Base-by-base conservation (phyloP, 1,140 invertebrate species). In the Drosophila tropicalis region DNA sequence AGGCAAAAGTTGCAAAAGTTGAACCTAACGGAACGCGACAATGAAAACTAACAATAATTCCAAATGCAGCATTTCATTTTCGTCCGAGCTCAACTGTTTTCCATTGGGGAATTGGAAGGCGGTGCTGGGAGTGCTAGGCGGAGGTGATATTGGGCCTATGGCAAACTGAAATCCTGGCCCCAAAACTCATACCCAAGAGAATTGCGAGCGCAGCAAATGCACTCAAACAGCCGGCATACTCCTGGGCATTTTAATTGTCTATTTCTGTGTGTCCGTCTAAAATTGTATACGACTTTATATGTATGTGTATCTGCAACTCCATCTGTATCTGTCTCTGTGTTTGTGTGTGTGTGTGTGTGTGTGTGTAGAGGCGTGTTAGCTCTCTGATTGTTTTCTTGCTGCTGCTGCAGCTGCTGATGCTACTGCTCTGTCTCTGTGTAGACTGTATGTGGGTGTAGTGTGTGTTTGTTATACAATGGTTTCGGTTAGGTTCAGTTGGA, bases 181-280 rank as follows among this genome's bases (percentile, higher is more conserved):
- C 70, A 61, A 54, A 47, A 76, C 62, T 60, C 70, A 61, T 40
- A 47, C 84, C 67, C 79, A 54, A 63, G 76, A 72, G 83, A 80
- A 62, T 78, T 70, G 72, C 39, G 55, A 69, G 79, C 51, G 64
- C 67, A 67, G 76, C 66, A 73, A 86, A 68, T 79, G 72, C 72
- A 79, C 76, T 77, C 84, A 71, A 87, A 87, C 70, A 74, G 72
- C 73, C 70, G 76, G 67, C 67, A 64, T 73, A 79, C 83, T 89
- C 76, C 62, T 62, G 83, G 79, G 83, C 76, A 79, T 87, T 86
- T 86, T 86, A 86, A 86, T 86, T 86, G 83, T 89, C 80, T 82
- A 65, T 64, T 13, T 25, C 12, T 15, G 54, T 62, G 36, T 56
- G 73, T 58, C 54, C 57, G 71, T 19, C 69, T 72, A 54, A 54